Percentiles rank a stretch among this genome's conserved stretches.
Evolutionary conservation across 2,888 invertebrate species (phyloP).

Genomic region (Meganola albula): DNA sequence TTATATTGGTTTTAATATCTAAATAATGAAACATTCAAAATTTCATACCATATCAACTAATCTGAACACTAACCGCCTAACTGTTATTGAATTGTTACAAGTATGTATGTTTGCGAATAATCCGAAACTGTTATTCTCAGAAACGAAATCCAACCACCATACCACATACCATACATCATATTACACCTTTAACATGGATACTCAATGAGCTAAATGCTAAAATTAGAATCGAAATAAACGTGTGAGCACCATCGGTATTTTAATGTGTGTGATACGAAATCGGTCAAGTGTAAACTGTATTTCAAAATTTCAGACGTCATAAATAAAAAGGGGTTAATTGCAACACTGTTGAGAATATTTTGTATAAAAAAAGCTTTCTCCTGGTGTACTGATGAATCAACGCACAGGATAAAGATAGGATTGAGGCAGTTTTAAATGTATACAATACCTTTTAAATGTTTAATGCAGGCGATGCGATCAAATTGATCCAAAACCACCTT

Average conservation of each 20-base stretch:
- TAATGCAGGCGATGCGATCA: background rate
- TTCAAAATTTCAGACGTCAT: too few species aligned
- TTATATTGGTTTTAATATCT: too few species aligned
- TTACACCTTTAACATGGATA: slow-evolving; percentile 25
- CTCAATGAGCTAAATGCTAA: slow-evolving; percentile 25
- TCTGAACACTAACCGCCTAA: too few species aligned
- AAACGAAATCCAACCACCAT: background rate
- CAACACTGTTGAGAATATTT: too few species aligned
- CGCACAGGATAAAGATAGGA: too few species aligned
- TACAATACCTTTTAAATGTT: background rate
- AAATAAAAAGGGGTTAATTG: too few species aligned
- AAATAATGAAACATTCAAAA: too few species aligned
- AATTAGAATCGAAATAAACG: slow-evolving; percentile 23
- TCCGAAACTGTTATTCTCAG: background rate
- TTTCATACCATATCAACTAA: too few species aligned
- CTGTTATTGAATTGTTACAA: too few species aligned
- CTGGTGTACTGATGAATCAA: too few species aligned
- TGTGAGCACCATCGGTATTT: slow-evolving; percentile 21
- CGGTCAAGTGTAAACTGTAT: slow-evolving; percentile 19
- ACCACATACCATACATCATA: slow-evolving; percentile 6
- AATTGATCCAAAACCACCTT: slow-evolving; percentile 3
- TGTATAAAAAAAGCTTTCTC: too few species aligned
- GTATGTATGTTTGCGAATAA: too few species aligned
- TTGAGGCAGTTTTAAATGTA: background rate
- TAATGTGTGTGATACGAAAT: slow-evolving; percentile 17